Percentiles rank a stretch among this genome's conserved stretches.
Conservation (phyloP, 1,140 invertebrate species). For the Tigriopus japonicus region DNA sequence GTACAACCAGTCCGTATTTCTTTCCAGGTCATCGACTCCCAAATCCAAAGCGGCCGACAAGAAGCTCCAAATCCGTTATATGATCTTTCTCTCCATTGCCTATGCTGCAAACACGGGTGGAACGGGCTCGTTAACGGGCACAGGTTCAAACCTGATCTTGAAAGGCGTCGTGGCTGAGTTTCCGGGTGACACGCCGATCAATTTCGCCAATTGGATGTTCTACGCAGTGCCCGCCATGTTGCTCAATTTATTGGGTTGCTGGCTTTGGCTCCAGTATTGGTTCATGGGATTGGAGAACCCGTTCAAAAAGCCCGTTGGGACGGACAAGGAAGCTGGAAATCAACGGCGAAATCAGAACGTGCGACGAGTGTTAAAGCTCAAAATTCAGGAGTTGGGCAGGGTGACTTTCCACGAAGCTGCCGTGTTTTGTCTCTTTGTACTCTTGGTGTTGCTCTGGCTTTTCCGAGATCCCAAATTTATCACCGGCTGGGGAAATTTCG, state of each 20-base stretch:
- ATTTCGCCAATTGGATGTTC: constrained; percentile 56
- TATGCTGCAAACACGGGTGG: constrained; percentile 29
- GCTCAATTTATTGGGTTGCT: constrained; percentile 27
- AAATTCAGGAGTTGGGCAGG: constrained; percentile 33
- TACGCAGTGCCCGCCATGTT: constrained; percentile 33
- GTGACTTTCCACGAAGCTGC: constrained; percentile 57
- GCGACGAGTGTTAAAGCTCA: constrained; percentile 14
- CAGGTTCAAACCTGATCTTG: constrained; percentile 23
- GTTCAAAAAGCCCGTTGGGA: not conserved
- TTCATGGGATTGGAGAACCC: not conserved
- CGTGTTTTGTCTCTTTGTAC: constrained; percentile 52
- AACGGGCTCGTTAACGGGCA: constrained; percentile 27
- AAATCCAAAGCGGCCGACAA: too few species aligned
- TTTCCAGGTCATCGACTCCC: too few species aligned
- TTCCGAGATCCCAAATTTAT: constrained; percentile 67
- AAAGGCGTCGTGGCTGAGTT: not conserved
- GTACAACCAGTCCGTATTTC: too few species aligned
- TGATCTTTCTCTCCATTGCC: constrained; percentile 15
- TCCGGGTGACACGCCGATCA: constrained; percentile 27
- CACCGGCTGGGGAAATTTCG: constrained; percentile 28
- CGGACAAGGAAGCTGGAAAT: not conserved
- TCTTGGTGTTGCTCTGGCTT: constrained; percentile 65
- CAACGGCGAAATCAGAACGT: not conserved
- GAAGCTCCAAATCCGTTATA: not conserved
- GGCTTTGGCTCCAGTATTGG: constrained; percentile 8